Base-by-base conservation (phyloP, 2,113 vertebrate genomes). In the Amazona vittata region DNA sequence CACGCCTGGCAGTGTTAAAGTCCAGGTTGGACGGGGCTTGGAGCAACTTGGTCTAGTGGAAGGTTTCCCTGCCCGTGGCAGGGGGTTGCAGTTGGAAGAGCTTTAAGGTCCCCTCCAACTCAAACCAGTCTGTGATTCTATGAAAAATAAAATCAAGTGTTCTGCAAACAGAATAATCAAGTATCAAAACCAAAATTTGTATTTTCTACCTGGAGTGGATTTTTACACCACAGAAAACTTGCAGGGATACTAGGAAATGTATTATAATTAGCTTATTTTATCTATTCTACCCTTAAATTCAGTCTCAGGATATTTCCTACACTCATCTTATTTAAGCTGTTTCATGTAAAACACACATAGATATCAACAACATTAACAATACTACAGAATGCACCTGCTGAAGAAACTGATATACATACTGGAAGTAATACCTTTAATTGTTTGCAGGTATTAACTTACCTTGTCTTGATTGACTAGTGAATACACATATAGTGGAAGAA, bases 401-500 rank as follows among this genome's bases (percentile, higher is more conserved):
- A 26, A 68, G 18, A 70, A 73, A 62, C 18, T 28, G 60, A 29
- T 53, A 29, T 11, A 16, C 43, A 47, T 14, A 25, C 28, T 35
- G 60, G 82, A 65, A 90, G 79, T 25, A 73, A 73, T 6, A 78
- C 18, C 17, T 68, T n/a, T 60, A 44, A 22, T 1, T 84, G n/a
- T 46, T 77, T 57, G 18, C 67, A 75, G 12, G 7, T 46, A 59
- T 73, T 12, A 79, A 37, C 94, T 78, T 94, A 99, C 99, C 98
- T 98, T 98, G 85, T 99, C 99, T 22, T 98, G 98, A 93, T 97
- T 98, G 70, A 99, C 99, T 97, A 99, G 95, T 0, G 99, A 99
- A 97, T 98, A 99, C 69, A 99, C 99, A 0, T 99, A 99, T 35
- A 99, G 99, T 2, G 99, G 99, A 90, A 99, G 98, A 96, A 99